A percentile compares a stretch with the other conserved stretches of the same genome.
These are phyloP conservation scores for Digitonthophagus gazella DNA, from an alignment of 2,888 invertebrate genomes.

Conservation along the genomic window DNA sequence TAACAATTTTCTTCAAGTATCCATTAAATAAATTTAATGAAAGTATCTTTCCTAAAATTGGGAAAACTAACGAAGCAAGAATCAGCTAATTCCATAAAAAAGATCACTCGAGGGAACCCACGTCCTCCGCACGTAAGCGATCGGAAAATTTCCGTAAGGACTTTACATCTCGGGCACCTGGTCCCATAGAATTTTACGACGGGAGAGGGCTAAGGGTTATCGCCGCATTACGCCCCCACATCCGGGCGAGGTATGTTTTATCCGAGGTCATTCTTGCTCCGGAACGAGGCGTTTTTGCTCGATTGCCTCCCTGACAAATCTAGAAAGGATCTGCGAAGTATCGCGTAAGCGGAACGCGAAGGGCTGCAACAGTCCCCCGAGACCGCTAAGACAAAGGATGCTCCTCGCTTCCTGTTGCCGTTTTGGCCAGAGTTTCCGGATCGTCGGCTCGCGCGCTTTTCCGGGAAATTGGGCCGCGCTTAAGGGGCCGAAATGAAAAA, in stretches of 20 bases:
- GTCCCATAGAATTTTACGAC: slow-evolving; percentile 15
- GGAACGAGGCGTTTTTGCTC: slow-evolving; percentile 10
- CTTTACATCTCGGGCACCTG: slow-evolving; percentile 11
- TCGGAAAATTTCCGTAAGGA: neutral
- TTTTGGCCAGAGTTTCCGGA: neutral
- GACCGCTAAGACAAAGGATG: slow-evolving; percentile 9
- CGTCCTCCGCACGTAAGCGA: neutral
- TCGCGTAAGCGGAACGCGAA: neutral
- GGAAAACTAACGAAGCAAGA: neutral
- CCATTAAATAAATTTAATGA: too few species aligned
- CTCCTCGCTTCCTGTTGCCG: slow-evolving; percentile 13
- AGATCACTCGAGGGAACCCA: neutral
- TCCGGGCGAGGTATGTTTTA: slow-evolving; percentile 15
- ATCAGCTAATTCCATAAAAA: neutral
- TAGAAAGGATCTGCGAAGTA: slow-evolving; percentile 11
- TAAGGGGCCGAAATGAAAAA: neutral
- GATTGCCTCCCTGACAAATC: slow-evolving; percentile 16
- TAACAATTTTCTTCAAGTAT: too few species aligned
- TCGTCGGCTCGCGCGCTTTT: neutral
- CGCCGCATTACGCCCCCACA: slow-evolving; percentile 12
- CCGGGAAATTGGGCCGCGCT: neutral
- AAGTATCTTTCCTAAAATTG: too few species aligned
- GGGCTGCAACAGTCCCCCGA: slow-evolving; percentile 8
- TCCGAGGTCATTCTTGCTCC: neutral
- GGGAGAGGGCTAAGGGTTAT: slow-evolving; percentile 12